Percentiles rank a stretch among this genome's conserved stretches.
phyloP scores from a whole-genome alignment of 2,888 invertebrate genomes.

The Synanthedon myopaeformis region DNA sequence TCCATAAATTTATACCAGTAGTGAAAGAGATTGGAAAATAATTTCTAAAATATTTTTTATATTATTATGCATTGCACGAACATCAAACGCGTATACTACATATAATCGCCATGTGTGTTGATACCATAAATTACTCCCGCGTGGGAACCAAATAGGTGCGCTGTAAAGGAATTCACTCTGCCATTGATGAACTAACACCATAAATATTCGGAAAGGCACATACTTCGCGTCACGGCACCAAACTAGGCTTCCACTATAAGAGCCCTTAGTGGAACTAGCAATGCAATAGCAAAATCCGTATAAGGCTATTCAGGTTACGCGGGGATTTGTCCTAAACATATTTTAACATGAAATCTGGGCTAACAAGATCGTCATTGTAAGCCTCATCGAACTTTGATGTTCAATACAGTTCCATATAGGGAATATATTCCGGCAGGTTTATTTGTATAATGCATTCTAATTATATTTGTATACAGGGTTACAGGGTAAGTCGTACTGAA shows the following conservation, averaged over 20 bases:
- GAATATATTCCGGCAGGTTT: no score
- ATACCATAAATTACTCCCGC: background rate
- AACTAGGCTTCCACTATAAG: background rate
- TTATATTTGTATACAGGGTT: no score
- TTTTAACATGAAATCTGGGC: background rate
- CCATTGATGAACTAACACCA: background rate
- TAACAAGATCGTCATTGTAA: background rate
- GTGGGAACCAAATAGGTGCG: background rate
- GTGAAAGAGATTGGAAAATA: no score
- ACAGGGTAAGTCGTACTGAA: no score
- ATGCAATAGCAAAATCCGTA: background rate
- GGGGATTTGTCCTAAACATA: background rate
- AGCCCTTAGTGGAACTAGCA: background rate
- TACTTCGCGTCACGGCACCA: background rate
- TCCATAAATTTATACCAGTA: no score
- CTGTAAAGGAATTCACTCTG: background rate
- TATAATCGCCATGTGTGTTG: background rate
- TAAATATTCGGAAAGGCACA: background rate
- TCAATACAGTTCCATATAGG: no score
- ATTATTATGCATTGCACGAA: no score
- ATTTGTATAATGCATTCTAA: no score
- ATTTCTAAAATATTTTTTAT: no score
- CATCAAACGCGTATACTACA: background rate
- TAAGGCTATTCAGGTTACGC: background rate
- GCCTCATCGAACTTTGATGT: no score